phyloP scores from a whole-genome alignment of 2,113 vertebrate genomes.

The Myiagra hebetior region DNA sequence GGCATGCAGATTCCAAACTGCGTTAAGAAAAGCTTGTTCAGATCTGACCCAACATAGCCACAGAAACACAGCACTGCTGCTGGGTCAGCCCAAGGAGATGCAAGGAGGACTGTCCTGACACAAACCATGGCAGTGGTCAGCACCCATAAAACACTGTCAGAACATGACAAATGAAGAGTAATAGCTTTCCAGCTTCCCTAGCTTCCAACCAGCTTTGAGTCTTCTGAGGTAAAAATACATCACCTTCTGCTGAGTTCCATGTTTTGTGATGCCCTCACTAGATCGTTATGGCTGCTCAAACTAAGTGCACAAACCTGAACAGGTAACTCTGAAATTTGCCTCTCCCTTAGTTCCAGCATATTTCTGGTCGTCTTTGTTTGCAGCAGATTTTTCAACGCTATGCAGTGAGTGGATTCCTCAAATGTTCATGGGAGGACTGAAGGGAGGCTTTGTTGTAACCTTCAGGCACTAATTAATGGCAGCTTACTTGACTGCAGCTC shows the following conservation, averaged over 20 bases:
- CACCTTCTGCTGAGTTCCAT: background rate
- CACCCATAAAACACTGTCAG: background rate
- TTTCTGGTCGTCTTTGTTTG: background rate
- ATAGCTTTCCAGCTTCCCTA: background rate
- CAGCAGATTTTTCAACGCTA: background rate
- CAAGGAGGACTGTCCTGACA: background rate
- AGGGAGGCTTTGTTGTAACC: background rate
- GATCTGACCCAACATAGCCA: background rate
- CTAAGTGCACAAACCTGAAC: background rate
- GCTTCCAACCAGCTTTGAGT: background rate
- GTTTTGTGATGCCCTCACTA: background rate
- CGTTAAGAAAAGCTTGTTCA: background rate
- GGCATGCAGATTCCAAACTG: background rate
- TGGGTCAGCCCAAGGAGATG: background rate
- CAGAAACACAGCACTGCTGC: background rate
- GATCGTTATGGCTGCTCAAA: accelerated
- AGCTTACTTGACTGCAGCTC: background rate
- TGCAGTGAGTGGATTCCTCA: background rate
- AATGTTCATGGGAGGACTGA: background rate
- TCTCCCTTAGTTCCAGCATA: background rate
- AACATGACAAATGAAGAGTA: background rate
- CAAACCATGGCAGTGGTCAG: background rate
- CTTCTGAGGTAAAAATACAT: background rate
- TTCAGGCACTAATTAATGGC: background rate
- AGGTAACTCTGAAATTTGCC: background rate